Conservation (phyloP, 2,888 invertebrate species). For the Neria commutata region DNA sequence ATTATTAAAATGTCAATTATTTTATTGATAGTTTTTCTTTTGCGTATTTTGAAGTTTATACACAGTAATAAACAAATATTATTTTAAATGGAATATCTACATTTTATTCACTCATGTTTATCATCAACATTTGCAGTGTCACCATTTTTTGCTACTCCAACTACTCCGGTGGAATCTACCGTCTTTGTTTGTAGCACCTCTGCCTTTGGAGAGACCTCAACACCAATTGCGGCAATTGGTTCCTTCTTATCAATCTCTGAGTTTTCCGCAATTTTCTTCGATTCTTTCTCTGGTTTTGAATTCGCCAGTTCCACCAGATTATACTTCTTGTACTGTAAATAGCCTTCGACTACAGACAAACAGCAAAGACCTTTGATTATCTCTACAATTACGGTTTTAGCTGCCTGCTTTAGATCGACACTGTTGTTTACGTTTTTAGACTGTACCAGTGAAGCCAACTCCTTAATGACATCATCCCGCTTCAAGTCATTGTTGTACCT, state of each 20-base stretch:
- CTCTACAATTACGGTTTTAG: constrained; percentile 81
- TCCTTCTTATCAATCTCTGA: neutral
- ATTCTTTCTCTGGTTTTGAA: constrained; percentile 7
- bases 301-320: constrained; percentile 72
- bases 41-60: neutral
- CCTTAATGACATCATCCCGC: constrained; percentile 74
- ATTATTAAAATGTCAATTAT: neutral
- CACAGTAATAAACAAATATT: neutral
- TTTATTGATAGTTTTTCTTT: neutral
- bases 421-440: constrained; percentile 74
- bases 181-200: too few relatives aligned
- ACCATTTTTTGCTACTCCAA: too few relatives aligned
- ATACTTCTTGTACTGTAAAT: constrained; percentile 80
- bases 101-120: too few relatives aligned
- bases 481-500: constrained; percentile 77
- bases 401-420: constrained; percentile 79
- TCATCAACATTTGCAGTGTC: too few relatives aligned
- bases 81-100: too few relatives aligned
- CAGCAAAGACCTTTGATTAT: constrained; percentile 81
- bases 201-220: constrained; percentile 1
- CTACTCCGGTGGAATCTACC: too few relatives aligned
- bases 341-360: constrained; percentile 80
- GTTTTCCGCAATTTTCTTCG: neutral
- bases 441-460: constrained; percentile 74
- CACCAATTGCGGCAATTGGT: constrained; percentile 6